Evolutionary conservation across 2,113 vertebrate genomes (phyloP).

Genomic region (Pelecanus crispus): DNA sequence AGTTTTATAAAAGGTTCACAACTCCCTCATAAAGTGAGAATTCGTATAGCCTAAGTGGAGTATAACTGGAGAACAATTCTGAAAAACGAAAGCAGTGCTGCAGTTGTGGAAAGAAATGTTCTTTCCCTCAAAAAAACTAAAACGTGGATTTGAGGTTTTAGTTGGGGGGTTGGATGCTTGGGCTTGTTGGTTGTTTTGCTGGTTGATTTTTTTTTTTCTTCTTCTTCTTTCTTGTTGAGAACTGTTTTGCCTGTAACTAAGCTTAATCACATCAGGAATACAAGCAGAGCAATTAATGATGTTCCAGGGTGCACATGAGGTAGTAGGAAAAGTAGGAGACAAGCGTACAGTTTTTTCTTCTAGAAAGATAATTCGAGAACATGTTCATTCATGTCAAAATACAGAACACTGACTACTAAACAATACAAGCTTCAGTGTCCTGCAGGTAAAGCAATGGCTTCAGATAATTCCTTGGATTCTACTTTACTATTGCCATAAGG

Average conservation of each 20-base stretch:
- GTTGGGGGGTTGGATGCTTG: not conserved
- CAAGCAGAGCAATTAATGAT: not conserved
- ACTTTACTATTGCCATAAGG: not conserved
- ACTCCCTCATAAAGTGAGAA: not conserved
- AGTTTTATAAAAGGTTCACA: not conserved
- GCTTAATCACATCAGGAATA: not conserved
- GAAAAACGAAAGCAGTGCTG: not conserved
- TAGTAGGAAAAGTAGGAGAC: too few species aligned
- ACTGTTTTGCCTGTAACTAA: not conserved
- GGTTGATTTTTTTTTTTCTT: not conserved
- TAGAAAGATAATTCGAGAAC: not conserved
- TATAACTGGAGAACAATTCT: not conserved
- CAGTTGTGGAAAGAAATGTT: not conserved
- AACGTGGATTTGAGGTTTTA: not conserved
- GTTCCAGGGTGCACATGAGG: not conserved
- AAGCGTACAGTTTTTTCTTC: not conserved
- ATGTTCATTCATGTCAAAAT: not conserved
- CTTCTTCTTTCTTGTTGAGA: not conserved
- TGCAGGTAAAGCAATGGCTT: not conserved
- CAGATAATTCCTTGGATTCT: not conserved
- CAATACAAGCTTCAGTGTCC: not conserved
- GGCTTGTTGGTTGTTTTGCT: not conserved
- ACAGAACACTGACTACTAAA: not conserved
- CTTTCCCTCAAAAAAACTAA: not conserved
- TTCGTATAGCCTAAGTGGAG: not conserved